Conservation (phyloP, 2,113 vertebrate genomes). For the Sigmodon hispidus region DNA sequence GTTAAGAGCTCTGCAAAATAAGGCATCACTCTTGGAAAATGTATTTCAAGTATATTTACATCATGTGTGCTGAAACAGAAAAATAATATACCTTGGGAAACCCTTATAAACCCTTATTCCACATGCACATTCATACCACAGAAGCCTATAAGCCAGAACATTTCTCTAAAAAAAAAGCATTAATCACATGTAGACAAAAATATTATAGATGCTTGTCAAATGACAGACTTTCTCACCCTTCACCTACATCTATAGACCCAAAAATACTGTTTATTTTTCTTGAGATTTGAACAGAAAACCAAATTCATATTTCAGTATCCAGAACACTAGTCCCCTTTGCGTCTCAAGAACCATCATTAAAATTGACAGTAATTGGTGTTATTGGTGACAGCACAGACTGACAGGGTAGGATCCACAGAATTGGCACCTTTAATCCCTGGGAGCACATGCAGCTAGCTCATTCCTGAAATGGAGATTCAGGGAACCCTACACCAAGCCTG, state of each 20-base stretch:
- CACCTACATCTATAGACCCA: not conserved
- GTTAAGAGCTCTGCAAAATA: not conserved
- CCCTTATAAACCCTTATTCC: not conserved
- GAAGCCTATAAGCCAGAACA: not conserved
- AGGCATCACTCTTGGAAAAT: not conserved
- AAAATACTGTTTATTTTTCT: conserved; percentile 31
- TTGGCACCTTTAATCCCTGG: not conserved
- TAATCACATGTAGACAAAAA: not conserved
- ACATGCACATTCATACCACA: not conserved
- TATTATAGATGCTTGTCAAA: not conserved
- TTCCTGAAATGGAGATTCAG: not conserved
- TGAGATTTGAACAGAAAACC: conserved; percentile 48
- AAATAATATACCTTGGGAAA: not conserved
- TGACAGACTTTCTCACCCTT: not conserved
- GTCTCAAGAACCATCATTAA: conserved; percentile 62
- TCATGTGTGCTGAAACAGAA: not conserved
- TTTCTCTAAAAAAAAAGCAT: not conserved
- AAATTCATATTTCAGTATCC: conserved; percentile 36
- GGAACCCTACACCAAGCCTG: not conserved
- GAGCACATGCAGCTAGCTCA: not conserved
- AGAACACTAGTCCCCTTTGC: not conserved
- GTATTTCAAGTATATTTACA: not conserved
- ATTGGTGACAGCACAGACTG: conserved; percentile 55
- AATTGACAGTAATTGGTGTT: conserved; percentile 64
- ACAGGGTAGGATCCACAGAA: conserved; percentile 6